Base-by-base conservation (phyloP, 2,888 invertebrate genomes). In the Sphinx pinastri region DNA sequence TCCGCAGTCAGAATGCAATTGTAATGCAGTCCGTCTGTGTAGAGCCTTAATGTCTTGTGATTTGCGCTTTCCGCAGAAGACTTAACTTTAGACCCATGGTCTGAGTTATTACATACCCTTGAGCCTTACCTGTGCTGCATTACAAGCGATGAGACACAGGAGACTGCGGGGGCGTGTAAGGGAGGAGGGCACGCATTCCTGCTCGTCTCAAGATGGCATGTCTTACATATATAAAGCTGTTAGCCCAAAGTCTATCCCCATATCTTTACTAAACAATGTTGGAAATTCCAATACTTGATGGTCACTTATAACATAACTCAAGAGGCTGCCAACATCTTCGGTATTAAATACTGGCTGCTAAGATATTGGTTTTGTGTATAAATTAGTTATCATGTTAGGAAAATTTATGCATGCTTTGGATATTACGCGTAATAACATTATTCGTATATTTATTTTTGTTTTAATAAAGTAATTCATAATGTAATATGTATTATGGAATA, bases 271-370 rank as follows among this genome's bases (percentile, higher is more conserved):
- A 51, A 49, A n/a, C 16, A 59, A 59, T 59, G n/a, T 59, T 45
- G n/a, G 25, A 31, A 45, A 59, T 59, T 59, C 45, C 59, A 59
- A 59, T 59, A 59, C 45, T n/a, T 45, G 58, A 31, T 38, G 14
- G 38, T 38, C 45, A 38, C n/a, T 59, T 13, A n/a, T 10, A 16
- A 45, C n/a, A 59, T 59, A 45, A 4, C 45, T 59, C 31, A 45
- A 59, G 59, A 45, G 7, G 16, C 13, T 45, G 45, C 1, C 52
- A 52, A n/a, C 31, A 4, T 38, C 8, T 13, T 58, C 5, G 14
- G 7, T 31, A 38, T 31, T 58, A 58, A 38, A 45, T 55, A 55
- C 54, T 55, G 54, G 16, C 54, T 55, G 16, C 10, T 1, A 16
- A 55, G 54, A 55, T 55, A 55, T 55, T 55, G 8, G 2, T 2